These are phyloP conservation scores for Onychorhynchus coronatus DNA, from an alignment of 2,113 vertebrate species.

Conservation along the genomic window DNA sequence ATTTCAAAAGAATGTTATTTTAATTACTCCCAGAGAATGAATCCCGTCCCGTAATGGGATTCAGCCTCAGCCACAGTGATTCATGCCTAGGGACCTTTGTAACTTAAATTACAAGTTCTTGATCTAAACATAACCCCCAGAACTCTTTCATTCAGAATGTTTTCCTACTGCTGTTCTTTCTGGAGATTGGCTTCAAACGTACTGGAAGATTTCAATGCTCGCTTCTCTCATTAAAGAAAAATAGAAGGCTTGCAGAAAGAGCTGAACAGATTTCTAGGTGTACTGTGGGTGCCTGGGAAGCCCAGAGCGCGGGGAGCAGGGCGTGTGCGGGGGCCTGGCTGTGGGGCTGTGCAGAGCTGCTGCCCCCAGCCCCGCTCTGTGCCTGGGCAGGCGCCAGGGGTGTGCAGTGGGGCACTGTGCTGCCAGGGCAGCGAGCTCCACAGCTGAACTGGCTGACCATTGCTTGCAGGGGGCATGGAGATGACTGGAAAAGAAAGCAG, in stretches of 20 bases:
- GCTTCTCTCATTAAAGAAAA: not conserved
- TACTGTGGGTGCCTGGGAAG: not conserved
- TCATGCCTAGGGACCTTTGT: not conserved
- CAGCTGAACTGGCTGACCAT: not conserved
- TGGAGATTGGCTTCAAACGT: not conserved
- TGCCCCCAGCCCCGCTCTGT: too few species aligned
- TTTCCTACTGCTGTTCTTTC: not conserved
- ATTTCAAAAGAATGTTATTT: not conserved
- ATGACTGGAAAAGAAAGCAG: not conserved
- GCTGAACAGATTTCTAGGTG: not conserved
- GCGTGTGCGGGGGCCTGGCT: not conserved
- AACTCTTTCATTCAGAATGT: not conserved
- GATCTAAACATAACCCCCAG: not conserved
- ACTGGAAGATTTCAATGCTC: not conserved
- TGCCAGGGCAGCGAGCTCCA: not conserved
- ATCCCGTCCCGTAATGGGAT: not conserved
- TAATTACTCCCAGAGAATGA: not conserved
- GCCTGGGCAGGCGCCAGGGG: too few species aligned
- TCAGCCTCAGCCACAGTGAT: not conserved
- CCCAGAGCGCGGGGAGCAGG: too few species aligned
- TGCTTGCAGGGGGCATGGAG: not conserved
- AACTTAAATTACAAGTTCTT: not conserved
- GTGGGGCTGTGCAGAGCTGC: not conserved
- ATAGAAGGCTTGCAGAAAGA: not conserved
- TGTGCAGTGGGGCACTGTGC: not conserved